These are phyloP conservation scores for Tenodera sinensis DNA, from an alignment of 2,888 invertebrate species.

Conservation along the genomic window DNA sequence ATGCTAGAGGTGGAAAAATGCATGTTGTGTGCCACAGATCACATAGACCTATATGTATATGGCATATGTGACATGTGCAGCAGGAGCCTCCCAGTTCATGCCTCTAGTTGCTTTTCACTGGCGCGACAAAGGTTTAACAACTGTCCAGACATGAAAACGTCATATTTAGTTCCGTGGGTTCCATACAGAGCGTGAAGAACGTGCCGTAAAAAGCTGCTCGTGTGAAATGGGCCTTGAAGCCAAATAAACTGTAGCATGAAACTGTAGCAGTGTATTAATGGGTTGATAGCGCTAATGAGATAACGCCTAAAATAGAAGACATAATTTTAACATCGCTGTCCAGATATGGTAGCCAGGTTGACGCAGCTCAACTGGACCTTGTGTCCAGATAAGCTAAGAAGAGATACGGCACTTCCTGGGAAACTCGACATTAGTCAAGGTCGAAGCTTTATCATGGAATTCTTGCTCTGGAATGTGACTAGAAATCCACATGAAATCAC, in stretches of 20 bases:
- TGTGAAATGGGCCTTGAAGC: not conserved
- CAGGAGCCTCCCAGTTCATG: too few relatives aligned
- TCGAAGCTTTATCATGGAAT: not conserved
- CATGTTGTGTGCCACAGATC: too few relatives aligned
- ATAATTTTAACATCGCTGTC: not conserved
- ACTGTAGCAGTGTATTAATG: not conserved
- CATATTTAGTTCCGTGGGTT: too few relatives aligned
- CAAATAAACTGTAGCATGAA: not conserved
- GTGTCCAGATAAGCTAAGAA: not conserved
- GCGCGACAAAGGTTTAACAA: too few relatives aligned
- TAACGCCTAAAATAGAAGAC: not conserved
- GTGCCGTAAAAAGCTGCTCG: too few relatives aligned
- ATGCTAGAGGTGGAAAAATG: too few relatives aligned
- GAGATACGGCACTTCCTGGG: not conserved
- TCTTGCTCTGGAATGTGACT: not conserved
- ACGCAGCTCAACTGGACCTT: not conserved
- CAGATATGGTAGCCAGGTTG: not conserved
- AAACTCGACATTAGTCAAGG: not conserved
- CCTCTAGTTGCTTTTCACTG: too few relatives aligned
- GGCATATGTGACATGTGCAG: too few relatives aligned
- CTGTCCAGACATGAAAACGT: too few relatives aligned
- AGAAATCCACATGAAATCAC: too few relatives aligned
- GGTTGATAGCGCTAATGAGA: not conserved
- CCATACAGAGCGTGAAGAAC: too few relatives aligned
- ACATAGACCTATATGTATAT: too few relatives aligned